phyloP scores from a whole-genome alignment of 2,888 invertebrate species.

The Spatulosminthurus flaviceps region DNA sequence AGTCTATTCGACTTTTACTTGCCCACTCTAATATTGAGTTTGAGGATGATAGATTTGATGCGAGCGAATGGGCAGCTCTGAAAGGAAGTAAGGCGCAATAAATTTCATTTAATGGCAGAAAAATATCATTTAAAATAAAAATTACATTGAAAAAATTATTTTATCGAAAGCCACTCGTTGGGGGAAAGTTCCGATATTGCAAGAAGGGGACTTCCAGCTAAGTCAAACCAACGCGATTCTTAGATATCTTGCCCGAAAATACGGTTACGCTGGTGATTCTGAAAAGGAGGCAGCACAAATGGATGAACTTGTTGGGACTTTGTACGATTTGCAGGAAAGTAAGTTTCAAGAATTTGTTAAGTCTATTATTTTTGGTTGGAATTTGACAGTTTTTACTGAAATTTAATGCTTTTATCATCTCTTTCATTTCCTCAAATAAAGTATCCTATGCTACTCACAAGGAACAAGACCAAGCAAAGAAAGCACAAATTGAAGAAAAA shows the following conservation, averaged over 20 bases:
- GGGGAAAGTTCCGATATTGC: conserved; percentile 41
- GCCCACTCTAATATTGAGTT: conserved; percentile 71
- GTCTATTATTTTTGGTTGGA: no score
- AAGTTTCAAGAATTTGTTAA: background rate
- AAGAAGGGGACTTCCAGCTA: conserved; percentile 30
- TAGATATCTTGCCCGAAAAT: conserved; percentile 37
- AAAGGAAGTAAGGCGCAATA: conserved; percentile 62
- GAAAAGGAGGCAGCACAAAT: background rate
- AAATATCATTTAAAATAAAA: background rate
- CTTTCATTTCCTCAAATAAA: no score
- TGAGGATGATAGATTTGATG: conserved; percentile 70
- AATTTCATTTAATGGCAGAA: background rate
- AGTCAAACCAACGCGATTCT: conserved; percentile 40
- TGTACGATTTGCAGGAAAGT: conserved; percentile 1
- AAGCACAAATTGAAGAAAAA: background rate
- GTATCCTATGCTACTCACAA: no score
- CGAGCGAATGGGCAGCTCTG: conserved; percentile 51
- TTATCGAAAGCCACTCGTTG: conserved; percentile 20
- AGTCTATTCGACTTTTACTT: conserved; percentile 71
- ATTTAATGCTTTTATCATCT: no score
- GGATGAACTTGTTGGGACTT: conserved; percentile 20
- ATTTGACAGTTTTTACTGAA: no score
- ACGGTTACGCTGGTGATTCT: conserved; percentile 22
- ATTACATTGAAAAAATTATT: background rate
- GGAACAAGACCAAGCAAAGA: background rate